Base-by-base conservation (phyloP, 2,888 invertebrate genomes). In the Liopterus haemorrhoidalis region DNA sequence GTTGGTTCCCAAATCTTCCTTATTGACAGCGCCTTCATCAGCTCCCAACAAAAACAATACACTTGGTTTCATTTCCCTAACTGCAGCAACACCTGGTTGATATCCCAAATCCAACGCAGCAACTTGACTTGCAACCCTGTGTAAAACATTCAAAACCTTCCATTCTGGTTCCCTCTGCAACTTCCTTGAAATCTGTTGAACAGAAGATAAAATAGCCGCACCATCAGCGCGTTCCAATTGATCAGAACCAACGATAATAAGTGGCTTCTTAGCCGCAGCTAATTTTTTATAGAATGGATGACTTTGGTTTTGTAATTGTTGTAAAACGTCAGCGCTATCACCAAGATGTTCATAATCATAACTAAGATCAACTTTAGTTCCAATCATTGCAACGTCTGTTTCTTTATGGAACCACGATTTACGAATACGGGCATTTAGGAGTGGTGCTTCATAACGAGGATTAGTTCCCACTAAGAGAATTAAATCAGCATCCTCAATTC, bases 81-180 rank as follows among this genome's bases (percentile, higher is more conserved):
- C 73, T 46, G 68, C 69, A 40, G 73, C 70, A 2, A 78, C 70
- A 4, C 90, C 87, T 0, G 92, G 78, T 55, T 78, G 78, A 71
- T 94, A 97, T 41, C 99, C 99, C 51, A 97, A 69, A 72, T 99
- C 99, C 44, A 96, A 72, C 2, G 99, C 97, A 9, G 94, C 97
- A 38, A 90, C 94, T 70, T 90, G 88, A 2, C 88, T 84, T 5
- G 93, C 92, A 49, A 89, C 91, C 59, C 89, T 83, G 61, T 99
- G 97, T 19, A 99, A 75, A 14, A 99, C 81, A 69, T 99, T 99
- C 60, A 99, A 74, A 1, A 95, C 84, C 71, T 88, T 81, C 72
- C 76, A 74, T 11, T 61, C 64, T 52, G 73, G 71, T 50, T 74
- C 73, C 21, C 73, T 72, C 60, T 74, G 74, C 39, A 83, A 63